phyloP scores from a whole-genome alignment of 2,113 vertebrate genomes.

The Stigmatopora argus region DNA sequence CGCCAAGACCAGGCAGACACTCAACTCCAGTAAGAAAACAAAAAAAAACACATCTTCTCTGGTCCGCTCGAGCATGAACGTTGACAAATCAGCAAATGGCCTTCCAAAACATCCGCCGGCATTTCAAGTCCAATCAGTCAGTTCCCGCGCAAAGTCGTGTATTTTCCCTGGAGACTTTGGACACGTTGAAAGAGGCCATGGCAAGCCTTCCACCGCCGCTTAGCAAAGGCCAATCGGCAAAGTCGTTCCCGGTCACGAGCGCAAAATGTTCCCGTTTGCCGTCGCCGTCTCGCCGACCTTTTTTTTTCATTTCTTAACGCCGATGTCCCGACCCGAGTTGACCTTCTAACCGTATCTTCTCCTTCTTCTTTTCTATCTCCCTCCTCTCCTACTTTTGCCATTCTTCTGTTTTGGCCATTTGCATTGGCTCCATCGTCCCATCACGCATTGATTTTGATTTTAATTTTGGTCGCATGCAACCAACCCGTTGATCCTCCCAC shows the following conservation, averaged over 20 bases:
- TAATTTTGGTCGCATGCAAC: constrained; percentile 22
- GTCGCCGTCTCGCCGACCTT: constrained; percentile 21
- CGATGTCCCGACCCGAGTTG: constrained; percentile 49
- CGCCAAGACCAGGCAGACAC: constrained; percentile 97
- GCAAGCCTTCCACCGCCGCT: too few species aligned
- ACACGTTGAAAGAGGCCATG: too few species aligned
- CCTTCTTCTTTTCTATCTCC: constrained; percentile 54
- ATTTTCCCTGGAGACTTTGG: too few species aligned
- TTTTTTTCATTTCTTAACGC: constrained; percentile 44
- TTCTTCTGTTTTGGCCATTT: constrained; percentile 12
- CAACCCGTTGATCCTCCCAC: constrained; percentile 60
- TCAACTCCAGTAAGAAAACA: constrained; percentile 93
- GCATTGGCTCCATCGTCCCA: constrained; percentile 20
- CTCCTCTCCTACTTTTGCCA: constrained; percentile 51
- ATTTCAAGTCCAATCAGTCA: too few species aligned
- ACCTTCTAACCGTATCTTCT: constrained; percentile 66
- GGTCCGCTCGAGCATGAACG: too few species aligned
- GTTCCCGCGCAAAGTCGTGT: too few species aligned
- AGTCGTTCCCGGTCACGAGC: too few species aligned
- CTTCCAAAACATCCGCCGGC: background rate
- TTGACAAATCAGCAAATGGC: too few species aligned
- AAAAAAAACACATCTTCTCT: background rate
- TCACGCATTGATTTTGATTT: constrained; percentile 11
- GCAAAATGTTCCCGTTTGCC: background rate
- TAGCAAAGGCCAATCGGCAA: too few species aligned